Conservation (phyloP, 2,113 vertebrate species). For the Sinocyclocheilus anshuiensis region DNA sequence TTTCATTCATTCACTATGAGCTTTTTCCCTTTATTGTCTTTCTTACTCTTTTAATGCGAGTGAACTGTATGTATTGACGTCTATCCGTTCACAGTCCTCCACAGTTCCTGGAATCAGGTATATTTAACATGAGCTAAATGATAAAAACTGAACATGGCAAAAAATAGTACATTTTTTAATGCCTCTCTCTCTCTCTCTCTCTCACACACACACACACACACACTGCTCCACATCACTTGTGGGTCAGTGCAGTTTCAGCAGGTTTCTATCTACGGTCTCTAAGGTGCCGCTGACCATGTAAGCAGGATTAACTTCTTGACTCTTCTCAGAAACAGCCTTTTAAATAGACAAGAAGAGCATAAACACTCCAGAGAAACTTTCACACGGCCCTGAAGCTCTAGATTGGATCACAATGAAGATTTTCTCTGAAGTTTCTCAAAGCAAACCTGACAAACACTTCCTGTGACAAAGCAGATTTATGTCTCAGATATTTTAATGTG, state of each 20-base stretch:
- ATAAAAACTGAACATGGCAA: neutral
- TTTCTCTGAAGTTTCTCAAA: neutral
- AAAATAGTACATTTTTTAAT: neutral
- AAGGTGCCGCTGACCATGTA: neutral
- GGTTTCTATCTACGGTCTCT: neutral
- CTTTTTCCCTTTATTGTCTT: neutral
- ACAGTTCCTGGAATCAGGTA: no score
- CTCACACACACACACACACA: no score
- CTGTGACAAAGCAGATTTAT: neutral
- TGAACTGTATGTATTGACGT: no score
- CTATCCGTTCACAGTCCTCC: no score
- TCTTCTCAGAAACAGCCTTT: slow-evolving; percentile 23
- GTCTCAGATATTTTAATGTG: neutral
- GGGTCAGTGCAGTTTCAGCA: neutral
- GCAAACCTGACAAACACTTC: neutral
- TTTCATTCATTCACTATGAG: neutral
- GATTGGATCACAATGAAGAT: neutral
- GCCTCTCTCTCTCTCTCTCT: neutral
- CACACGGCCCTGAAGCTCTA: neutral
- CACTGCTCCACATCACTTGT: neutral
- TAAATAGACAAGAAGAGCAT: neutral
- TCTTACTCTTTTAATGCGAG: neutral
- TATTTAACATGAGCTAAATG: neutral
- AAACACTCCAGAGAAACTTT: neutral
- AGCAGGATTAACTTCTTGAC: slow-evolving; percentile 7